Conservation (phyloP, 2,113 vertebrate genomes). For the Sander lucioperca region DNA sequence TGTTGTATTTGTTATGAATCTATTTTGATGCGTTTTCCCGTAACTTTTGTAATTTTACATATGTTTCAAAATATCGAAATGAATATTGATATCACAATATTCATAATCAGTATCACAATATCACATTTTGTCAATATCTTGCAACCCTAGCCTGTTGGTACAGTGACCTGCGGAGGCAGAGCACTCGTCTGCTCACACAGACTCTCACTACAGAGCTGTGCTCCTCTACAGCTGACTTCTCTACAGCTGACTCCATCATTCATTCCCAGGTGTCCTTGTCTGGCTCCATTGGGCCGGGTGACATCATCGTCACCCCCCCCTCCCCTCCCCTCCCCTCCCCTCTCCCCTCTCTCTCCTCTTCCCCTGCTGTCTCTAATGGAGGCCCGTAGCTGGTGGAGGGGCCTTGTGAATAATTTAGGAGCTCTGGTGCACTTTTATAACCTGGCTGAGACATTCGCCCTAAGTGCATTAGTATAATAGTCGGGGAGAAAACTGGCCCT, state of each 20-base stretch:
- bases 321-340: background rate
- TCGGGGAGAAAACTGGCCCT: conserved; percentile 75
- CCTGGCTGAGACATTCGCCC: conserved; percentile 74
- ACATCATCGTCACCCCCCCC: conserved; percentile 77
- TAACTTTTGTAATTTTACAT: no score
- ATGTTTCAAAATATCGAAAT: no score
- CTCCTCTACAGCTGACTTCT: conserved; percentile 58
- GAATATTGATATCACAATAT: no score
- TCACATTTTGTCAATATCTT: no score
- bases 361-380: conserved; percentile 77
- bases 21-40: no score
- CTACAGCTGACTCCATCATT: conserved; percentile 65
- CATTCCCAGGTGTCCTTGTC: conserved; percentile 65
- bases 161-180: conserved; percentile 28
- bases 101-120: no score
- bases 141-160: conserved; percentile 16
- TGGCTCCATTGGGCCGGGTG: conserved; percentile 79
- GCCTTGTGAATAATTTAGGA: conserved; percentile 86
- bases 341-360: background rate
- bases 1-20: no score
- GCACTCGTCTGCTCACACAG: conserved; percentile 13
- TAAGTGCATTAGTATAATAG: conserved; percentile 84
- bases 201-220: conserved; percentile 35
- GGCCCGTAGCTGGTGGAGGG: conserved; percentile 66
- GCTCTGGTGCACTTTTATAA: conserved; percentile 81